phyloP scores from a whole-genome alignment of 2,113 vertebrate genomes.

The Speoplatyrhinus poulsoni region DNA sequence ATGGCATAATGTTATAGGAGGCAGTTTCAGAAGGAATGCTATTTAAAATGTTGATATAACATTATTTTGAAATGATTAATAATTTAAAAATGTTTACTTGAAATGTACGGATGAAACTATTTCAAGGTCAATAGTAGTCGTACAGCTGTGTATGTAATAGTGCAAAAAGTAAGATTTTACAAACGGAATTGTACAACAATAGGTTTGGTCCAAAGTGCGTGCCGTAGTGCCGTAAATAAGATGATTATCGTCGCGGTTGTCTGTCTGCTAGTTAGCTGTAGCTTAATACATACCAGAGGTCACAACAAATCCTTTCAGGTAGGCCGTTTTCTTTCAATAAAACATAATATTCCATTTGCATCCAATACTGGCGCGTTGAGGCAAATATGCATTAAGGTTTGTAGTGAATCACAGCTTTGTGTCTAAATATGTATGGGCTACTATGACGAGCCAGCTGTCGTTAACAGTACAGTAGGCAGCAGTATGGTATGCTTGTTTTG shows the following conservation, averaged over 20 bases:
- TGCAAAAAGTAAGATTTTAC: no score
- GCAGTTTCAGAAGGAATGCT: no score
- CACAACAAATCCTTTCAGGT: constrained; percentile 61
- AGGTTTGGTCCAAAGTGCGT: constrained; percentile 23
- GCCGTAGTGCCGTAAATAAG: constrained; percentile 43
- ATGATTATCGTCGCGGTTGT: rapidly evolving
- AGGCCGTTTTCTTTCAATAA: not conserved
- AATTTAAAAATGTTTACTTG: no score
- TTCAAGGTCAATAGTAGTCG: no score
- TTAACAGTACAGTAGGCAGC: not conserved
- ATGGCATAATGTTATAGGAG: no score
- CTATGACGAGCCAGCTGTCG: not conserved
- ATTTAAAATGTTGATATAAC: no score
- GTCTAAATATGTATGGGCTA: not conserved
- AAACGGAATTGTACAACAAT: no score
- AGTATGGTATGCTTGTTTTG: not conserved
- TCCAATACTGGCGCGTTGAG: rapidly evolving
- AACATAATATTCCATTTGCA: no score
- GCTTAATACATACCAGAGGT: constrained; percentile 57
- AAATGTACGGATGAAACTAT: no score
- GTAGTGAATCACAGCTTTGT: not conserved
- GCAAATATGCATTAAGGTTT: not conserved
- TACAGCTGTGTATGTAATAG: no score
- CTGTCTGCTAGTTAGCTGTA: constrained; percentile 27
- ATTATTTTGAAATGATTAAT: no score